phyloP scores from a whole-genome alignment of 2,113 vertebrate genomes.

The Helogale parvula region DNA sequence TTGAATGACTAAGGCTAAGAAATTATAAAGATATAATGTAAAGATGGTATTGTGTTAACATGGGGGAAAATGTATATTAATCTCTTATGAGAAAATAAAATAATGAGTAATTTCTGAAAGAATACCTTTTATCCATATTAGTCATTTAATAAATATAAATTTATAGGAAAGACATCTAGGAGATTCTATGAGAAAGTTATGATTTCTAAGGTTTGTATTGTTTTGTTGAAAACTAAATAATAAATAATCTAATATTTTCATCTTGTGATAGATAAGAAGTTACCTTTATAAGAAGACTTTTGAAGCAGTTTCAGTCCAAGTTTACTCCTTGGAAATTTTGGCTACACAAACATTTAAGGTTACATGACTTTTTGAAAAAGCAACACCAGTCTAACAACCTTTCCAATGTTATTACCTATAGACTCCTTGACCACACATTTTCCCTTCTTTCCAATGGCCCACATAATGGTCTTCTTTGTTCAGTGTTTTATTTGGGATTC shows the following conservation, averaged over 20 bases:
- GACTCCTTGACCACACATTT: constrained; percentile 95
- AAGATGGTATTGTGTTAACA: background rate
- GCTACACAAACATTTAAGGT: constrained; percentile 10
- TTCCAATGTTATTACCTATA: constrained; percentile 88
- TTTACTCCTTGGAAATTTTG: background rate
- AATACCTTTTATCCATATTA: constrained; percentile 1
- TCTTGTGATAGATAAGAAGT: background rate
- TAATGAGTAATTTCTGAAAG: background rate
- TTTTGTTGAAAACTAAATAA: constrained; percentile 26
- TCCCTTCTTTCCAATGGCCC: constrained; percentile 97
- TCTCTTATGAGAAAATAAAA: constrained; percentile 3
- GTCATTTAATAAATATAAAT: background rate
- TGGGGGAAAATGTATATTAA: background rate
- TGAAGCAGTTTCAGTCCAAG: background rate
- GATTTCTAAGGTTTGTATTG: background rate
- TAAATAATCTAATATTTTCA: constrained; percentile 35
- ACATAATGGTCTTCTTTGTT: constrained; percentile 94
- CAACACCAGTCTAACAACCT: background rate
- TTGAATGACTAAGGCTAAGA: constrained; percentile 27
- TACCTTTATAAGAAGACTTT: background rate
- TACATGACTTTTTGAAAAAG: constrained; percentile 35
- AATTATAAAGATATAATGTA: background rate
- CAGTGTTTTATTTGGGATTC: constrained; percentile 90
- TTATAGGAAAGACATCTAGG: background rate
- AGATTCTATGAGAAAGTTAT: background rate